These are phyloP conservation scores for Pelmatolapia mariae DNA, from an alignment of 2,113 vertebrate genomes.

Conservation along the genomic window DNA sequence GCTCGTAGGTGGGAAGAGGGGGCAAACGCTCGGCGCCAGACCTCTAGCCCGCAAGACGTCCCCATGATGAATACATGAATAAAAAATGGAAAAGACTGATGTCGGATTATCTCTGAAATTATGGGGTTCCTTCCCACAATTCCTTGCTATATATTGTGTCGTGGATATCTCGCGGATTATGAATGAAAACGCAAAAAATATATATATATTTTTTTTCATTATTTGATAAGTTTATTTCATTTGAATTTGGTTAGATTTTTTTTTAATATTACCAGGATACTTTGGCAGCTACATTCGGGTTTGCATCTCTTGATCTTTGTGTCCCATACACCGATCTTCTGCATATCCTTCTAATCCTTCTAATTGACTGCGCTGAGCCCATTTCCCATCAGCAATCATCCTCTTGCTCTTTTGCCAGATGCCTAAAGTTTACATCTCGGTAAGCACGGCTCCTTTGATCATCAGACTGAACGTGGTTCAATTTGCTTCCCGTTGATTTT, in stretches of 20 bases:
- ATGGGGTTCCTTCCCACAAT: conserved; percentile 18
- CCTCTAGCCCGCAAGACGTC: conserved; percentile 55
- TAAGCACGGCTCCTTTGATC: conserved; percentile 23
- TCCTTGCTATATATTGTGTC: neutral
- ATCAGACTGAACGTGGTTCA: neutral
- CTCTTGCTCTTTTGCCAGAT: conserved; percentile 19
- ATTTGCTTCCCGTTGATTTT: neutral
- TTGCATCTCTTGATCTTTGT: neutral
- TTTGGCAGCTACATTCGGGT: neutral
- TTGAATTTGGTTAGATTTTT: neutral
- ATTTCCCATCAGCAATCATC: conserved; percentile 33
- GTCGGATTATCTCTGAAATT: conserved; percentile 55
- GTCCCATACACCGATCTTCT: neutral
- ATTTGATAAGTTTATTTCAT: neutral
- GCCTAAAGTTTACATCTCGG: neutral
- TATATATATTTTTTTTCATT: neutral
- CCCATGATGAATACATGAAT: conserved; percentile 74
- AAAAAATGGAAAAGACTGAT: conserved; percentile 61
- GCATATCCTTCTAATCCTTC: neutral
- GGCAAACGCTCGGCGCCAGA: conserved; percentile 75
- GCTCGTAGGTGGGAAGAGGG: conserved; percentile 67
- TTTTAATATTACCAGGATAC: neutral
- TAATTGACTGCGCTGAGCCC: neutral
- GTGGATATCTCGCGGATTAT: neutral
- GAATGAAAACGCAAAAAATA: neutral